A percentile compares a stretch with the other conserved stretches of the same genome.
phyloP scores from a whole-genome alignment of 2,797 vertebrate species.

The Danio albolineatus region DNA sequence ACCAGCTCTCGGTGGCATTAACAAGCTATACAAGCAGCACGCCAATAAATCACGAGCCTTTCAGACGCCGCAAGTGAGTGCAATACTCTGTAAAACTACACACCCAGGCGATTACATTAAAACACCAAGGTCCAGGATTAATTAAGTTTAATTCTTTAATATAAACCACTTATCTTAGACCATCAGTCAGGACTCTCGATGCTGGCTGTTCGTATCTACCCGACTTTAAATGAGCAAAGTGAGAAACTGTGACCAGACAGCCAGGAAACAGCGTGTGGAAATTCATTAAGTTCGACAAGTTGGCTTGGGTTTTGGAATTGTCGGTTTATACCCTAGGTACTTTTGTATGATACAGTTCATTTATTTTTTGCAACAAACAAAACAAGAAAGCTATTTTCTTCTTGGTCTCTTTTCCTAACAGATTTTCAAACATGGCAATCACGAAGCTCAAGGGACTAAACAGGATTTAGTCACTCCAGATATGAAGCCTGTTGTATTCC shows the following conservation, averaged over 20 bases:
- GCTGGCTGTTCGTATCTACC: background rate
- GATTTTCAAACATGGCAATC: slow-evolving; percentile 39
- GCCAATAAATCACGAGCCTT: slow-evolving; percentile 47
- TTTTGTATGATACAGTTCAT: slow-evolving; percentile 32
- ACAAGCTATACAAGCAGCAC: slow-evolving; percentile 40
- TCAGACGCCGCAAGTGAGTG: slow-evolving; percentile 36
- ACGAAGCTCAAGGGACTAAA: slow-evolving; percentile 13
- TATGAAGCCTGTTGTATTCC: slow-evolving; percentile 20
- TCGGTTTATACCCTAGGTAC: slow-evolving; percentile 32
- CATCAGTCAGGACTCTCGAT: background rate
- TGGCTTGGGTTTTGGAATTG: background rate
- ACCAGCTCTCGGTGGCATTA: slow-evolving; percentile 31
- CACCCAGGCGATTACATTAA: background rate
- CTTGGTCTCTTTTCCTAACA: background rate
- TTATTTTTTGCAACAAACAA: slow-evolving; percentile 29
- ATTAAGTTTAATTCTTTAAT: background rate
- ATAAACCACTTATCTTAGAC: background rate
- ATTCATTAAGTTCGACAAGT: slow-evolving; percentile 34
- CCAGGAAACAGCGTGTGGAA: background rate
- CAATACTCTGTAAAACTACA: background rate
- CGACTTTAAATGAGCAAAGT: background rate
- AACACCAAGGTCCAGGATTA: background rate
- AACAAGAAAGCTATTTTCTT: slow-evolving; percentile 1
- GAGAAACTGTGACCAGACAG: background rate
- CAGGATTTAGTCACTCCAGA: background rate